Percentiles rank a stretch among this genome's conserved stretches.
Evolutionary conservation across 2,113 vertebrate genomes (phyloP).

Genomic region (Phrynosoma platyrhinos): DNA sequence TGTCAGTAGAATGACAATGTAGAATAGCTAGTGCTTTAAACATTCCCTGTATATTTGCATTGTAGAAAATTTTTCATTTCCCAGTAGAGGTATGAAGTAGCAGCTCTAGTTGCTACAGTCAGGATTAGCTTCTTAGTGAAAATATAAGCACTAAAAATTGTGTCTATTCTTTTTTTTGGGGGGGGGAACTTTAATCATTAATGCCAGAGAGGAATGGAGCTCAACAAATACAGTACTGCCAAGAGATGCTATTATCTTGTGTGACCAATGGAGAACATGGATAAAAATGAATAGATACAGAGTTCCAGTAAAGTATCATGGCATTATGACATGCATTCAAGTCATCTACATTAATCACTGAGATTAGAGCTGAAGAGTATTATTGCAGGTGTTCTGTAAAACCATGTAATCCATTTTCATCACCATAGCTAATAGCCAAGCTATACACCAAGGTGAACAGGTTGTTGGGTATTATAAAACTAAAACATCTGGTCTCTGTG

Average conservation of each 20-base stretch:
- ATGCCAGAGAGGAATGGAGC: slow-evolving; percentile 37
- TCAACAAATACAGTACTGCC: slow-evolving; percentile 33
- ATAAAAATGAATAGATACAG: slow-evolving; percentile 5
- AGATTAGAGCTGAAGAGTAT: neutral
- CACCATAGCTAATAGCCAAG: neutral
- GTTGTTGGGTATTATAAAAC: neutral
- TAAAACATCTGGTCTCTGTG: neutral
- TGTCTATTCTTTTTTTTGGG: neutral
- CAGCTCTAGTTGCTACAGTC: neutral
- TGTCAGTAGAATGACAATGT: neutral
- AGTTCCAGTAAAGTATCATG: neutral
- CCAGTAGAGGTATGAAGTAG: neutral
- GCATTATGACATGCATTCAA: neutral
- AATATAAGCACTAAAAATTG: neutral
- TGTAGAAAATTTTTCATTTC: neutral
- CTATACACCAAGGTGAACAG: slow-evolving; percentile 3
- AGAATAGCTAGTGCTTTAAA: neutral
- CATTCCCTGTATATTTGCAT: neutral
- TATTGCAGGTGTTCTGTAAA: neutral
- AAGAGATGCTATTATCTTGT: neutral
- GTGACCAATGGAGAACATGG: slow-evolving; percentile 12
- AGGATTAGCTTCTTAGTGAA: slow-evolving; percentile 5
- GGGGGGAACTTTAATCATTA: slow-evolving; percentile 36
- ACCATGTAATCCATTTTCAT: slow-evolving; percentile 10
- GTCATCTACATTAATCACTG: slow-evolving; percentile 1